These are phyloP conservation scores for Puma concolor DNA, from an alignment of 2,113 vertebrate species.

Conservation along the genomic window DNA sequence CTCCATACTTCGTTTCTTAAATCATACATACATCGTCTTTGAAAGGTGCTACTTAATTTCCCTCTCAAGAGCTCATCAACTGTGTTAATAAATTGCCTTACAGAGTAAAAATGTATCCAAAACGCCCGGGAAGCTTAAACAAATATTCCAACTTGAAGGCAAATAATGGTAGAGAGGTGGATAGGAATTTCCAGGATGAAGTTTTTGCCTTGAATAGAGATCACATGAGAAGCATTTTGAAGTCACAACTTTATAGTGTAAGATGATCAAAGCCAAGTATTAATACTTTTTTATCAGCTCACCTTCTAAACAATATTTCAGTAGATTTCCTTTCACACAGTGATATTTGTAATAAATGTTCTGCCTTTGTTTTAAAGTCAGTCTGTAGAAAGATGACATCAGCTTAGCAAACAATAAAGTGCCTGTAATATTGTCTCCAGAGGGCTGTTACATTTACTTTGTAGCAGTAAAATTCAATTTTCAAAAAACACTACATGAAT, in stretches of 20 bases:
- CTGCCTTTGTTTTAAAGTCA: slow-evolving; percentile 96
- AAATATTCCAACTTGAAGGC: slow-evolving; percentile 80
- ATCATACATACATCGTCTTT: slow-evolving; percentile 69
- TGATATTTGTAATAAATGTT: slow-evolving; percentile 96
- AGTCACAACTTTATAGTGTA: slow-evolving; percentile 84
- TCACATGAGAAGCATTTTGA: slow-evolving; percentile 84
- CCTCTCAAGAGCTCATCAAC: slow-evolving; percentile 80
- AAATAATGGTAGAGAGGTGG: slow-evolving; percentile 73
- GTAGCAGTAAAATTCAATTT: slow-evolving; percentile 96
- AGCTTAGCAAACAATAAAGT: slow-evolving; percentile 98
- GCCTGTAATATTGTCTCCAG: slow-evolving; percentile 96
- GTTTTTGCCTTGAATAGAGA: slow-evolving; percentile 77
- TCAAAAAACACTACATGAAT: slow-evolving; percentile 91
- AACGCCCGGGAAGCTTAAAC: slow-evolving; percentile 79
- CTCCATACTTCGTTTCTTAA: slow-evolving; percentile 60
- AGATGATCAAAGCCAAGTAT: slow-evolving; percentile 89
- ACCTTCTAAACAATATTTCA: slow-evolving; percentile 94
- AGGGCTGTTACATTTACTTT: slow-evolving; percentile 96
- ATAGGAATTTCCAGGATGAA: slow-evolving; percentile 78
- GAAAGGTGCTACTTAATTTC: slow-evolving; percentile 79
- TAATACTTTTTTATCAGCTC: slow-evolving; percentile 90
- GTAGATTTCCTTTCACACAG: slow-evolving; percentile 99
- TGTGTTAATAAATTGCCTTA: slow-evolving; percentile 74
- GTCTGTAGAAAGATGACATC: slow-evolving; percentile 98
- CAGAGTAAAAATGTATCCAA: slow-evolving; percentile 82